A percentile compares a stretch with the other conserved stretches of the same genome.
Evolutionary conservation across 2,888 invertebrate genomes (phyloP).

Genomic region (Calameuta pallipes): DNA sequence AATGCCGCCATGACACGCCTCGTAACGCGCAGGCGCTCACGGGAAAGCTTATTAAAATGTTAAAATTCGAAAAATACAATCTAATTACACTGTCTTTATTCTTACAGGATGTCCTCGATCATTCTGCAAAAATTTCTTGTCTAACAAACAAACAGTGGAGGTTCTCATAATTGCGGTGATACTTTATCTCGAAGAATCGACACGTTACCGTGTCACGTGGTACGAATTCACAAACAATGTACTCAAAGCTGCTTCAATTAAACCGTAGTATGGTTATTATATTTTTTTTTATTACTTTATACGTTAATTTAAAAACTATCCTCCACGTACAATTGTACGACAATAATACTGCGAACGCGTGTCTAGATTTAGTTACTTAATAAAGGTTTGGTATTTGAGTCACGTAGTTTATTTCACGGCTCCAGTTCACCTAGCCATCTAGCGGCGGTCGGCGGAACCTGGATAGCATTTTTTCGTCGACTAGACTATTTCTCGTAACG

Average conservation of each 20-base stretch:
- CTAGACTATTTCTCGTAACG: neutral
- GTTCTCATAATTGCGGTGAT: neutral
- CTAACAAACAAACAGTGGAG: neutral
- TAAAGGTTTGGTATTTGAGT: no score
- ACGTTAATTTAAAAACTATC: neutral
- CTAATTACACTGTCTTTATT: neutral
- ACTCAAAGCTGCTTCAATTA: neutral
- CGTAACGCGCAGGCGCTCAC: neutral
- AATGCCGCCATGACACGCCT: neutral
- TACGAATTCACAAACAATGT: neutral
- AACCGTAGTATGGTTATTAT: neutral
- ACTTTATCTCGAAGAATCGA: neutral
- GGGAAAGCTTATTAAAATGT: neutral
- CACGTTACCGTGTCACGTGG: neutral
- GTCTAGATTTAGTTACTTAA: no score
- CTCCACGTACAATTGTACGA: neutral
- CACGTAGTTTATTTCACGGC: no score
- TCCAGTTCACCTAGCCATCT: neutral
- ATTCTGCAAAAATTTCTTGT: neutral
- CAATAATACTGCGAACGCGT: neutral
- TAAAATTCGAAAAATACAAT: neutral
- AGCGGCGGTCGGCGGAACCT: neutral
- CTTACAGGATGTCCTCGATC: neutral
- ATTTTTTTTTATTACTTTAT: neutral
- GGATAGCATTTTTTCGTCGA: neutral